A percentile compares a stretch with the other conserved stretches of the same genome.
Conservation (phyloP, 1,140 invertebrate genomes). For the Drosophila athabasca region DNA sequence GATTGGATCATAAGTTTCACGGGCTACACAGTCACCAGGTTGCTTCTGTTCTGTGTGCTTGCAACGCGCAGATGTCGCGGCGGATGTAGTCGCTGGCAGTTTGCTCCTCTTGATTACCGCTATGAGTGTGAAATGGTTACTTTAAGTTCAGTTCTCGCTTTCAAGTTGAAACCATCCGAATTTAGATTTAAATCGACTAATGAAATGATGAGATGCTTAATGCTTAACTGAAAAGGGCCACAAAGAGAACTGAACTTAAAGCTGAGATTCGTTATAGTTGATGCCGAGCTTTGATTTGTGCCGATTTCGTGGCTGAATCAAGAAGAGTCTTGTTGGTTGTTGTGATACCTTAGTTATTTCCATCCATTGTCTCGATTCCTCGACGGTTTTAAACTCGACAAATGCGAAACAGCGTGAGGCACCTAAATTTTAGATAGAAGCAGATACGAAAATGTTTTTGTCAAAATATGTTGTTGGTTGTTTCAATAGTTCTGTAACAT, state of each 20-base stretch:
- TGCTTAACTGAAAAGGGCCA: no score
- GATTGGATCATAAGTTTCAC: conserved; percentile 53
- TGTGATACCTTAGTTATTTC: conserved; percentile 94
- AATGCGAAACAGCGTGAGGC: conserved; percentile 96
- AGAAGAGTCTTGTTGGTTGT: conserved; percentile 42
- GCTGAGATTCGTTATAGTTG: no score
- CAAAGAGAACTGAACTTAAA: no score
- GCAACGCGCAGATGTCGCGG: conserved; percentile 50
- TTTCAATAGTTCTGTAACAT: conserved; percentile 68
- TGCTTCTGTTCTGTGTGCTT: conserved; percentile 74
- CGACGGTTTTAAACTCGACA: conserved; percentile 96
- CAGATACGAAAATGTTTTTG: conserved; percentile 83
- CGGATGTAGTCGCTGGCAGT: conserved; percentile 22
- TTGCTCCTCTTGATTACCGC: conserved; percentile 24
- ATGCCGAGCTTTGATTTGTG: no score
- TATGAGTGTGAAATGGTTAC: conserved; percentile 34
- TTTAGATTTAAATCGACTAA: background rate
- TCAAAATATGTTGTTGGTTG: conserved; percentile 78
- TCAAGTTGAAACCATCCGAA: background rate
- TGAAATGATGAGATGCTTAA: background rate
- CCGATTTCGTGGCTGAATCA: no score
- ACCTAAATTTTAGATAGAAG: conserved; percentile 88
- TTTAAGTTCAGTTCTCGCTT: conserved; percentile 38
- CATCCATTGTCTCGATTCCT: conserved; percentile 96
- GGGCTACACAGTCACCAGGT: conserved; percentile 83